Evolutionary conservation across 2,113 vertebrate species (phyloP), one percentile per base, ranked within the genome.

Genomic region (Corythornis vintsioides): DNA sequence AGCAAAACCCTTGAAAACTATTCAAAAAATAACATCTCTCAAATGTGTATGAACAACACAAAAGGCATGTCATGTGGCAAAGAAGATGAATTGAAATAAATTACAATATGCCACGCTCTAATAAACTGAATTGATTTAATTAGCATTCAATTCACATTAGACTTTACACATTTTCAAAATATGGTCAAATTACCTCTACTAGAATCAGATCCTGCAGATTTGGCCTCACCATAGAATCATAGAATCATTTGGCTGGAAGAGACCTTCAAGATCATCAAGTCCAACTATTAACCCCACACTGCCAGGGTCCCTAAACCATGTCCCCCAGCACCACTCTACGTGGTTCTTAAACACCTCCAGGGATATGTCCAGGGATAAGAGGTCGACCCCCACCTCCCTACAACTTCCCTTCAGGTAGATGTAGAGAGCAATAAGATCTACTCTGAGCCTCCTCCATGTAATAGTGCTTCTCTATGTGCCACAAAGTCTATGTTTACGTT

Each of bases 31-130:
- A 84, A 60, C 38, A 38, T 69, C 57, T 90, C 86, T 90, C 48
- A 71, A 71, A 81, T 26, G 48, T 61, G 14, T 82, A 31, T 87
- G 82, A 83, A 83, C 83, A 66, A 80, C 13, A 85, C 48, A 79
- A 82, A 87, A 87, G 50, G 56, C 40, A 85, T 69, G 18, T 70
- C 78, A 84, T 73, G 11, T 91, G 66, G 53, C 52, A 93, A 86
- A 93, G 57, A 60, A 86, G 29, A 45, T 89, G 43, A 72, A 77
- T 24, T 83, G 35, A 90, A 76, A 76, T 76, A 92, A 91, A 71
- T 45, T 61, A 79, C 47, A 94, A 48, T 35, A 45, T 55, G 42
- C 60, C 64, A 40, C 7, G 25, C 11, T 88, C 31, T 90, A 91
- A 83, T 61, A 85, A 94, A 89, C 43, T 47, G 73, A 43, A 24